phyloP scores from a whole-genome alignment of 2,113 vertebrate genomes.

The Eonycteris spelaea region DNA sequence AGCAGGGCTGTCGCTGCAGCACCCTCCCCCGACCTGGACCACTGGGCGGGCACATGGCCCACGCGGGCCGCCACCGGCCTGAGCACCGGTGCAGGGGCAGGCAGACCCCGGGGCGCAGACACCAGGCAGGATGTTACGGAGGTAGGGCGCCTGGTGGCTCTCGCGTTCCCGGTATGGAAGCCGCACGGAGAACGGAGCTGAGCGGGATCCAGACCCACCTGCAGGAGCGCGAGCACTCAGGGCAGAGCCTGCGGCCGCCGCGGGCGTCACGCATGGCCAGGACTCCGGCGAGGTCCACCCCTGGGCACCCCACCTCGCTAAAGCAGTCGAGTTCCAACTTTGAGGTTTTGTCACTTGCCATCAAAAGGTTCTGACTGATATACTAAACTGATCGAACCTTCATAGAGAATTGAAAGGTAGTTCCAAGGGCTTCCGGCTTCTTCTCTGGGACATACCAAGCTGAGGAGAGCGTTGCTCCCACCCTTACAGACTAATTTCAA shows the following conservation, averaged over 20 bases:
- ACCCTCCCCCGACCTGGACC: not conserved
- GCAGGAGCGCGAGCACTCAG: no score
- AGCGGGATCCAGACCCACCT: not conserved
- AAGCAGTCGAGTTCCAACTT: not conserved
- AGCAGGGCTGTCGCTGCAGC: not conserved
- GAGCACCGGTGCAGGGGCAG: no score
- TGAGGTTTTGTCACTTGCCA: not conserved
- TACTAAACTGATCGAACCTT: not conserved
- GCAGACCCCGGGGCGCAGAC: not conserved
- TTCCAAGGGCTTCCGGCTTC: not conserved
- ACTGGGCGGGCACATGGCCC: not conserved
- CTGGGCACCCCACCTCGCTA: no score
- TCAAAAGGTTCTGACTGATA: not conserved
- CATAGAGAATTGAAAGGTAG: not conserved
- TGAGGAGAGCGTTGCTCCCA: not conserved
- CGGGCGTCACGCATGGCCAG: no score
- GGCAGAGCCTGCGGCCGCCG: accelerated
- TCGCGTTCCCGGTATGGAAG: not conserved
- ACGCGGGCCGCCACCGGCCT: not conserved
- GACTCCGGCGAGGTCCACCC: no score
- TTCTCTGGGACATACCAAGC: not conserved
- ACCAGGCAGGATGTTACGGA: not conserved
- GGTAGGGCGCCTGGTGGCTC: not conserved
- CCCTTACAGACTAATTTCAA: not conserved
- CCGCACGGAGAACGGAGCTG: not conserved